A percentile compares a stretch with the other conserved stretches of the same genome.
These are phyloP conservation scores for Spondyliosoma cantharus DNA, from an alignment of 2,797 vertebrate genomes.

Conservation along the genomic window DNA sequence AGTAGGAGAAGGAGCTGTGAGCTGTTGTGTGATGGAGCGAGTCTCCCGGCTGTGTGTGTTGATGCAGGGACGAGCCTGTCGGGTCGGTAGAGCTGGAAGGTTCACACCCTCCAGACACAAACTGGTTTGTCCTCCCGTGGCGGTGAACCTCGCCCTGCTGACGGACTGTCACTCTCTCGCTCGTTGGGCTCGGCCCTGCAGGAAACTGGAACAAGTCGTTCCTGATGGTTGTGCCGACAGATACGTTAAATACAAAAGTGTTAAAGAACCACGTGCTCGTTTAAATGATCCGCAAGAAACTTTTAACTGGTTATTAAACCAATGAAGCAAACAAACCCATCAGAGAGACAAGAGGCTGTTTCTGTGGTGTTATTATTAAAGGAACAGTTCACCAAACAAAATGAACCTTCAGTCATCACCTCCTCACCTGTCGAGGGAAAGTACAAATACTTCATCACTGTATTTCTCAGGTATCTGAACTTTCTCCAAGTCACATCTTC, in stretches of 20 bases:
- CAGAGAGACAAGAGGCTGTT: too few relatives aligned
- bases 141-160: conserved; percentile 59
- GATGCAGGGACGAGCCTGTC: conserved; percentile 56
- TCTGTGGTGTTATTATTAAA: too few relatives aligned
- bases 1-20: conserved; percentile 34
- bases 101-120: conserved; percentile 71
- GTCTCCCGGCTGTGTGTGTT: conserved; percentile 20
- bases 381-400: too few relatives aligned
- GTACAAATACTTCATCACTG: too few relatives aligned
- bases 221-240: neutral
- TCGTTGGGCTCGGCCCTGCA: conserved; percentile 47
- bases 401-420: too few relatives aligned
- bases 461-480: too few relatives aligned
- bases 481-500: too few relatives aligned
- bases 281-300: too few relatives aligned
- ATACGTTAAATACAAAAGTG: neutral
- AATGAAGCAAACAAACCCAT: too few relatives aligned
- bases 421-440: too few relatives aligned
- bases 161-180: conserved; percentile 7
- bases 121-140: conserved; percentile 79
- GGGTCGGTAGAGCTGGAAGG: conserved; percentile 50
- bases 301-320: too few relatives aligned
- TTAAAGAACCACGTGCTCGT: too few relatives aligned
- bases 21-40: conserved; percentile 37
- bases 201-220: conserved; percentile 34